A percentile compares a stretch with the other conserved stretches of the same genome.
Conservation (phyloP, 2,797 vertebrate genomes). For the Botia kubotai region DNA sequence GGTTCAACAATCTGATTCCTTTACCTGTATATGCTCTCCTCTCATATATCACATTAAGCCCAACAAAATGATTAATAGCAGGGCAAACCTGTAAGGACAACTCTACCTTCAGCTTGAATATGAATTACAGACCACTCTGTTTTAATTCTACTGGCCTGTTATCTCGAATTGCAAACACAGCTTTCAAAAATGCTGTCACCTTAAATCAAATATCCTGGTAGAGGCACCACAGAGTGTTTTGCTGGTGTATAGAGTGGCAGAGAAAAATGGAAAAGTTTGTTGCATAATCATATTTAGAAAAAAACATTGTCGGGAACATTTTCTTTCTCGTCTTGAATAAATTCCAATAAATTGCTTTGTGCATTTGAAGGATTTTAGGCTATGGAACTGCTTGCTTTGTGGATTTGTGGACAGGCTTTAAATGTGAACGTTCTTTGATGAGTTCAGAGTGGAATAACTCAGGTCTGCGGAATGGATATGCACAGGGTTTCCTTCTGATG, state of each 20-base stretch:
- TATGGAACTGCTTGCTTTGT: conserved; percentile 11
- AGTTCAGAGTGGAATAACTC: conserved; percentile 38
- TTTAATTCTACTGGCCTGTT: conserved; percentile 30
- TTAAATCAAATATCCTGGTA: conserved; percentile 11
- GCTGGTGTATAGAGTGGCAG: background rate
- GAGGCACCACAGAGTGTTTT: background rate
- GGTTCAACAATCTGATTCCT: conserved; percentile 53
- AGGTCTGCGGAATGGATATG: conserved; percentile 39
- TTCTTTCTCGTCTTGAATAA: conserved; percentile 22
- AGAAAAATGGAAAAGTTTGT: conserved; percentile 2
- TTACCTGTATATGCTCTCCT: conserved; percentile 46
- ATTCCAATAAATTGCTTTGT: conserved; percentile 3
- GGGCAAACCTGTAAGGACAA: conserved; percentile 29
- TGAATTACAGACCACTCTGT: conserved; percentile 42
- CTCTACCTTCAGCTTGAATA: conserved; percentile 10
- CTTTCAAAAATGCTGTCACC: conserved; percentile 8
- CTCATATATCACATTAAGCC: conserved; percentile 35
- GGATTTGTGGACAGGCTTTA: conserved; percentile 38
- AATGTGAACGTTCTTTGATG: conserved; percentile 21
- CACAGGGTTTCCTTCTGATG: conserved; percentile 36
- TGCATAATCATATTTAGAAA: conserved; percentile 15
- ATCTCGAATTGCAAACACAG: conserved; percentile 25
- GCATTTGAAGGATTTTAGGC: conserved; percentile 17
- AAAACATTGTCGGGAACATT: conserved; percentile 5
- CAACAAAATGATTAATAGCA: conserved; percentile 50